phyloP scores from a whole-genome alignment of 2,888 invertebrate genomes.

The Priapulus caudatus region DNA sequence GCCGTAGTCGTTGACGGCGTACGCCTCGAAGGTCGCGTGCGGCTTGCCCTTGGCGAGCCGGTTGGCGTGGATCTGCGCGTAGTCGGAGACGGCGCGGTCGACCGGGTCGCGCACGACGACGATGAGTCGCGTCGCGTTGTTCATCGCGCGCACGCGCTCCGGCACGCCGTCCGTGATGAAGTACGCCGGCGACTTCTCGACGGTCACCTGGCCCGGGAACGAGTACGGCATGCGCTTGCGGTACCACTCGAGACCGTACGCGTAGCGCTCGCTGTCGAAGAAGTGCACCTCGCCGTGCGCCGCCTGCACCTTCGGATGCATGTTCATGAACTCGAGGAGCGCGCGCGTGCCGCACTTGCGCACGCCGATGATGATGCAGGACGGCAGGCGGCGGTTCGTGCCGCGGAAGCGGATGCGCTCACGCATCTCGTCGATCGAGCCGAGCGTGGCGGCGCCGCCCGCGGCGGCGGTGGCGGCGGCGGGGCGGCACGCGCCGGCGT shows the following conservation, averaged over 20 bases:
- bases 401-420: too few species aligned
- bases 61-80: constrained; percentile 69
- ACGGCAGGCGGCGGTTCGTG: constrained; percentile 32
- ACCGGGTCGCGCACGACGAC: constrained; percentile 92
- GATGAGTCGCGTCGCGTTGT: constrained; percentile 75
- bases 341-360: constrained; percentile 40
- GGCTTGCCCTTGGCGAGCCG: constrained; percentile 28
- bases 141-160: constrained; percentile 83
- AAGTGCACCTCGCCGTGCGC: constrained; percentile 92
- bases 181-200: constrained; percentile 96
- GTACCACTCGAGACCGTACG: constrained; percentile 87
- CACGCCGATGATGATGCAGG: constrained; percentile 39
- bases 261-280: constrained; percentile 75
- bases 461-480: too few species aligned
- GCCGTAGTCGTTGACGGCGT: constrained; percentile 35
- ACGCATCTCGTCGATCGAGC: too few species aligned
- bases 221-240: constrained; percentile 85
- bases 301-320: constrained; percentile 60
- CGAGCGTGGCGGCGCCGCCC: too few species aligned
- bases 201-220: constrained; percentile 77
- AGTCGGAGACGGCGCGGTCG: constrained; percentile 88
- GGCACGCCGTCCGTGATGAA: constrained; percentile 92
- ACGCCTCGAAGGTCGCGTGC: constrained; percentile 36
- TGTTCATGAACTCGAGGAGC: constrained; percentile 35
- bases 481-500: too few species aligned